A percentile compares a stretch with the other conserved stretches of the same genome.
Evolutionary conservation across 2,113 vertebrate species (phyloP).

Genomic region (Melanotaenia duboulayi): DNA sequence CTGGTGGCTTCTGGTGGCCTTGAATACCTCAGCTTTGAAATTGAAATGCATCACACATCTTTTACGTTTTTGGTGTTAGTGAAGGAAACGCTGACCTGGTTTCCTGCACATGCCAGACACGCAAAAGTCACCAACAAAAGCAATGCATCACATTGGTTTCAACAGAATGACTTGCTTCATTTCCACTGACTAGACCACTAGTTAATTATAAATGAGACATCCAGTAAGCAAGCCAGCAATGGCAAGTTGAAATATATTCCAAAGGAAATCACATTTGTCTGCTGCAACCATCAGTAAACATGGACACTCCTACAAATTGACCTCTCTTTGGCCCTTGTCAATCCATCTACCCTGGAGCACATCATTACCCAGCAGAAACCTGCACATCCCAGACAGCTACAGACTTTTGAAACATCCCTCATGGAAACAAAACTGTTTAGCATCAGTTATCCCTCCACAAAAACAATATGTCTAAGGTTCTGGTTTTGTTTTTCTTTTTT

Average conservation of each 20-base stretch:
- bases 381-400: slow-evolving; percentile 25
- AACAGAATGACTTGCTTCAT: slow-evolving; percentile 37
- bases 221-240: slow-evolving; percentile 49
- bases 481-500: neutral
- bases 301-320: slow-evolving; percentile 61
- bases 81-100: no score
- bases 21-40: slow-evolving; percentile 45
- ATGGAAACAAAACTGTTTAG: neutral
- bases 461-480: neutral
- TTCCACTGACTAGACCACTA: slow-evolving; percentile 39
- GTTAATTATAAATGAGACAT: slow-evolving; percentile 67
- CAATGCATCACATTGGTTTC: slow-evolving; percentile 51
- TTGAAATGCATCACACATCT: neutral
- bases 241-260: slow-evolving; percentile 54
- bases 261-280: slow-evolving; percentile 60
- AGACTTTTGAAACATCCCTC: slow-evolving; percentile 37
- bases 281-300: slow-evolving; percentile 65
- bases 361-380: slow-evolving; percentile 56
- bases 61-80: no score
- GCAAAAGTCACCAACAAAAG: slow-evolving; percentile 27
- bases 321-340: slow-evolving; percentile 73
- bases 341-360: slow-evolving; percentile 47
- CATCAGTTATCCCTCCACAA: slow-evolving; percentile 21
- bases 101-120: no score
- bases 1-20: slow-evolving; percentile 36